A percentile compares a stretch with the other conserved stretches of the same genome.
phyloP scores from a whole-genome alignment of 2,113 vertebrate genomes.

The Lota lota region DNA sequence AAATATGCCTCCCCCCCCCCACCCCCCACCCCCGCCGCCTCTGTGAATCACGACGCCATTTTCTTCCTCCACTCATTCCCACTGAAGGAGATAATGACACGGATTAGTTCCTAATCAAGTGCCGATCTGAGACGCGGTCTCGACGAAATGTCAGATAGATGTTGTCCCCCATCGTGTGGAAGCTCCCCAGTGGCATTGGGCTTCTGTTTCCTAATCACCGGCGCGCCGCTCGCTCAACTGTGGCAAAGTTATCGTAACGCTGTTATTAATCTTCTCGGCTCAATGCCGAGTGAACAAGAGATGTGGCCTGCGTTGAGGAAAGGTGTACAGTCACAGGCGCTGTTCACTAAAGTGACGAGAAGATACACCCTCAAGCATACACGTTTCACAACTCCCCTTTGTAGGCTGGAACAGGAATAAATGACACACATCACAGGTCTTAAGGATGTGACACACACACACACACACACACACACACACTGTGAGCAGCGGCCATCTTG shows the following conservation, averaged over 20 bases:
- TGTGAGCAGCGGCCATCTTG: too few relatives aligned
- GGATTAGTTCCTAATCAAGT: constrained; percentile 94
- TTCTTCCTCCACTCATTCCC: constrained; percentile 90
- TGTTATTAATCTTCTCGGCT: neutral
- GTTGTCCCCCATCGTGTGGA: constrained; percentile 39
- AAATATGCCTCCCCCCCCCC: constrained; percentile 29
- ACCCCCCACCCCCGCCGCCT: constrained; percentile 1
- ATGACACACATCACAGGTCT: too few relatives aligned
- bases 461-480: too few relatives aligned
- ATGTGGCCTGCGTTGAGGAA: constrained; percentile 53
- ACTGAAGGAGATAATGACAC: constrained; percentile 90
- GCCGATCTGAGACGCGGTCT: constrained; percentile 89
- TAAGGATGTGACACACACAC: too few relatives aligned
- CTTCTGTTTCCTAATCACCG: constrained; percentile 61
- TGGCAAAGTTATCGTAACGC: constrained; percentile 42
- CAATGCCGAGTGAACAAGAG: constrained; percentile 4
- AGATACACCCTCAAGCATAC: too few relatives aligned
- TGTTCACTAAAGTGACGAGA: too few relatives aligned
- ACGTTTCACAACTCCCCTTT: too few relatives aligned
- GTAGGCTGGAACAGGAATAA: too few relatives aligned
- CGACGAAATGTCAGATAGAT: constrained; percentile 82
- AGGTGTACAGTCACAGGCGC: too few relatives aligned
- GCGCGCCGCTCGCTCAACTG: constrained; percentile 27
- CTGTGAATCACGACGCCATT: constrained; percentile 85
- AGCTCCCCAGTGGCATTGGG: constrained; percentile 51